phyloP scores from a whole-genome alignment of 2,113 vertebrate species.

The Phaethon lepturus region DNA sequence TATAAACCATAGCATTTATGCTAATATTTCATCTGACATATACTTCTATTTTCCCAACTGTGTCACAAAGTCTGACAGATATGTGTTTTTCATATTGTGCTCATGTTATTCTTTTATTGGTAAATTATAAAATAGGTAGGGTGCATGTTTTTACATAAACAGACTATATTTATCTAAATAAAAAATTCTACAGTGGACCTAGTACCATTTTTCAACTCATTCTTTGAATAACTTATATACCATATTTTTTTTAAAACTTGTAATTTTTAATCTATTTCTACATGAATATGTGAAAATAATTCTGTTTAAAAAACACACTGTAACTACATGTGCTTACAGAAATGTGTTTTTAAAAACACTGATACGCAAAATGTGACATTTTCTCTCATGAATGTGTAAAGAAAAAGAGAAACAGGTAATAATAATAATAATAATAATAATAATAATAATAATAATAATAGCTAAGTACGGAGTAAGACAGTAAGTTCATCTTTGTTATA shows the following conservation, averaged over 20 bases:
- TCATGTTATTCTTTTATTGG: neutral
- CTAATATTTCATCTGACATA: neutral
- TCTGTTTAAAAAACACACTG: neutral
- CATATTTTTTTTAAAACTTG: neutral
- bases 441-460: neutral
- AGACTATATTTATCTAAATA: neutral
- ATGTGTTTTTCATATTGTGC: neutral
- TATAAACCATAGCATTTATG: neutral
- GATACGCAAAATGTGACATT: neutral
- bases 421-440: neutral
- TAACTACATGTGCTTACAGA: neutral
- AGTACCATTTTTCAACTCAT: neutral
- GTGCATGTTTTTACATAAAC: neutral
- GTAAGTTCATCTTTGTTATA: neutral
- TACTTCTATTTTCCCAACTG: neutral
- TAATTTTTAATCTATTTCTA: neutral
- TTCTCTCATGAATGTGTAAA: neutral
- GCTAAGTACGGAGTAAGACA: neutral
- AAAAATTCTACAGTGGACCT: neutral
- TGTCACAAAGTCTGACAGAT: conserved; percentile 29
- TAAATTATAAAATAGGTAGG: neutral
- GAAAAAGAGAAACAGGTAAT: neutral
- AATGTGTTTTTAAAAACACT: neutral
- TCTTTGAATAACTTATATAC: neutral
- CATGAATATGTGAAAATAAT: neutral